phyloP scores from a whole-genome alignment of 2,797 vertebrate genomes.

The Anisognathus igniventris region DNA sequence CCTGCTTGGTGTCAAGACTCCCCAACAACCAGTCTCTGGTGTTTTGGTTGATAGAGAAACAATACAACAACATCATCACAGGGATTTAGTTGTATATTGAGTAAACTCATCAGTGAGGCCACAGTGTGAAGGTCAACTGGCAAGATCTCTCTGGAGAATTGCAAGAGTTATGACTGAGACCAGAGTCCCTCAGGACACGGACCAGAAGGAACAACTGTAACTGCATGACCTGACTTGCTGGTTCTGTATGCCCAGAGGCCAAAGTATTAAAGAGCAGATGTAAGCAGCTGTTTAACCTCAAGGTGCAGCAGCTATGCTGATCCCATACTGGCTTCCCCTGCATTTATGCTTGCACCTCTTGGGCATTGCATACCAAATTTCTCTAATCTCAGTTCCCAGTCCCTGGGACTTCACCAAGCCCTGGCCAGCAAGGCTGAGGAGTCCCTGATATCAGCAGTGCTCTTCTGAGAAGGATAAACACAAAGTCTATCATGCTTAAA shows the following conservation, averaged over 20 bases:
- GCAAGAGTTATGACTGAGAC: accelerated
- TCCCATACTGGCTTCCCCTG: not conserved
- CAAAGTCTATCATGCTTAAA: not conserved
- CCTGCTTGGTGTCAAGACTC: not conserved
- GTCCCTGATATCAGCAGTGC: not conserved
- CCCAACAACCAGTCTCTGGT: not conserved
- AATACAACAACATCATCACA: accelerated
- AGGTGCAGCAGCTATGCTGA: not conserved
- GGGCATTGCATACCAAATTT: not conserved
- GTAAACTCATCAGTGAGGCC: not conserved
- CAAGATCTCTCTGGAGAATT: not conserved
- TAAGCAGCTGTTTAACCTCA: not conserved
- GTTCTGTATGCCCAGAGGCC: not conserved
- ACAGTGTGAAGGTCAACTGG: not conserved
- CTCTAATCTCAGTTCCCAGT: not conserved
- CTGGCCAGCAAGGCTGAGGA: not conserved
- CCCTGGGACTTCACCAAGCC: not conserved
- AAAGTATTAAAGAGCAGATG: not conserved
- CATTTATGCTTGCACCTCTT: not conserved
- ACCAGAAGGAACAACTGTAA: not conserved
- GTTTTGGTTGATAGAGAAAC: not conserved
- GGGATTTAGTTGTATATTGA: not conserved
- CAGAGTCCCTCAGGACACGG: not conserved
- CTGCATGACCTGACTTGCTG: not conserved
- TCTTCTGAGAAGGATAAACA: not conserved